These are phyloP conservation scores for Phlogophora meticulosa DNA, from an alignment of 2,888 invertebrate genomes.

Conservation along the genomic window DNA sequence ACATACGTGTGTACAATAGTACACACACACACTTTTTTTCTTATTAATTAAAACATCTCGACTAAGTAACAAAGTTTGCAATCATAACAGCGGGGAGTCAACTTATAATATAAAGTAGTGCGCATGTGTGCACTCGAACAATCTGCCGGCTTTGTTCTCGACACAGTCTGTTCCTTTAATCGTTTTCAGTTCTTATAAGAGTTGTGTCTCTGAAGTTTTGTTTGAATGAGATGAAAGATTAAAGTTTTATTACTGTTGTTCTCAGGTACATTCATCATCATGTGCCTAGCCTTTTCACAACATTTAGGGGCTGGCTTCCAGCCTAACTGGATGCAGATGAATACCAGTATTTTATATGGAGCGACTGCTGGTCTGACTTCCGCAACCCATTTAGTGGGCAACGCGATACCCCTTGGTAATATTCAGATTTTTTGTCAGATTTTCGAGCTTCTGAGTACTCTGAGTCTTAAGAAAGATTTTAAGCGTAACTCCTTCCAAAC, in stretches of 20 bases:
- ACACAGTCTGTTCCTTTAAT: conserved; percentile 36
- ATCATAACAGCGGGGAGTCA: conserved; percentile 26
- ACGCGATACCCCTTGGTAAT: too few species aligned
- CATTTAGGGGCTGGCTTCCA: too few species aligned
- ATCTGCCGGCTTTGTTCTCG: conserved; percentile 31
- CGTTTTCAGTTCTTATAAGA: conserved; percentile 19
- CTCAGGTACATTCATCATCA: neutral
- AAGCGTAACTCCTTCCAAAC: neutral
- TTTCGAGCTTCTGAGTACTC: too few species aligned
- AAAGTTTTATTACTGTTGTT: neutral
- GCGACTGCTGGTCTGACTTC: too few species aligned
- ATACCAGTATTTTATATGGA: too few species aligned
- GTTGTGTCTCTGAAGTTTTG: conserved; percentile 6
- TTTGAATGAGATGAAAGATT: conserved; percentile 6
- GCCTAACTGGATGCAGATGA: too few species aligned
- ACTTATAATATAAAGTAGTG: conserved; percentile 35
- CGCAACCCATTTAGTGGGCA: too few species aligned
- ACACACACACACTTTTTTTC: too few species aligned
- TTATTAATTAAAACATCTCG: conserved; percentile 19
- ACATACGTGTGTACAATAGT: too few species aligned
- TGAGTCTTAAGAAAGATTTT: neutral
- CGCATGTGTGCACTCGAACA: conserved; percentile 26
- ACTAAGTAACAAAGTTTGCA: conserved; percentile 2
- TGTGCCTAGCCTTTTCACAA: too few species aligned
- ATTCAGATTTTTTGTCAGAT: too few species aligned